Evolutionary conservation across 2,888 invertebrate genomes (phyloP).

Genomic region (Desoria tigrina): DNA sequence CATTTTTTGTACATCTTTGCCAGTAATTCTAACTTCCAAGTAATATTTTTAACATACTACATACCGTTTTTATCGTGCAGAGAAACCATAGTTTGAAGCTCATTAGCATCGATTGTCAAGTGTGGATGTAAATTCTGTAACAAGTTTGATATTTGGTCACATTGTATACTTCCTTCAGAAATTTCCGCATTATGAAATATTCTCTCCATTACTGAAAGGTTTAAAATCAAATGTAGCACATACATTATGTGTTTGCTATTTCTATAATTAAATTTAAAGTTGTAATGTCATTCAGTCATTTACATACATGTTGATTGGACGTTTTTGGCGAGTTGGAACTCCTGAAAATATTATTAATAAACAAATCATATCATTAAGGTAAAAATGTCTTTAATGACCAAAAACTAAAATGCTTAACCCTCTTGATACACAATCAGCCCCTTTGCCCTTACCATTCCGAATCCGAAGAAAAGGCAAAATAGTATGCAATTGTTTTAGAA

Average conservation of each 20-base stretch:
- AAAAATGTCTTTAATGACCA: no score
- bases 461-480: no score
- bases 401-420: no score
- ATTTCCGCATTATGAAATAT: background rate
- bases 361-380: no score
- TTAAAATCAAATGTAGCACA: no score
- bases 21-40: no score
- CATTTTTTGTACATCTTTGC: no score
- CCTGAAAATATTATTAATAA: background rate
- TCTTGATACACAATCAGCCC: no score
- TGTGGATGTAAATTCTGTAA: conserved; percentile 1
- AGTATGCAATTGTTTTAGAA: no score
- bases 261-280: background rate
- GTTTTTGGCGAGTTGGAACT: background rate
- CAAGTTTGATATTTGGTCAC: background rate
- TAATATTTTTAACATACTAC: no score
- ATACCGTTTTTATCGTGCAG: conserved; percentile 1
- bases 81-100: background rate
- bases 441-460: no score
- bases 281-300: background rate
- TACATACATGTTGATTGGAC: background rate
- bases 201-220: conserved; percentile 8
- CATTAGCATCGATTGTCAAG: background rate
- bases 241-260: background rate
- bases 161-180: background rate